These are phyloP conservation scores for Ditula angustiorana DNA, from an alignment of 2,888 invertebrate species.

Conservation along the genomic window DNA sequence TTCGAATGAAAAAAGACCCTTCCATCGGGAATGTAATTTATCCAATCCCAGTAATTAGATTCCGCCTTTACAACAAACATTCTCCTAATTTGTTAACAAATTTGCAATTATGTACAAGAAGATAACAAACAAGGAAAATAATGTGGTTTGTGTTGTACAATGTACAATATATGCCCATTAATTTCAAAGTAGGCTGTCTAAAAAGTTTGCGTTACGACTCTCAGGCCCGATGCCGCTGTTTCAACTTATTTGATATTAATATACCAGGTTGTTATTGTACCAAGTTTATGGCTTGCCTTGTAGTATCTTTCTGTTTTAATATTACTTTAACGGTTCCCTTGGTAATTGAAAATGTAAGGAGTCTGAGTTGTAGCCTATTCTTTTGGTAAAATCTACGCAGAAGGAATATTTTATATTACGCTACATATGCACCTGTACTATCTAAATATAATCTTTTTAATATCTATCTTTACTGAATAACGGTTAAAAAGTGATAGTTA, in stretches of 20 bases:
- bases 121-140: background rate
- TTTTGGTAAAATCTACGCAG: too few species aligned
- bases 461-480: too few species aligned
- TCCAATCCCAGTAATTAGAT: background rate
- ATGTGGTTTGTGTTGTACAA: background rate
- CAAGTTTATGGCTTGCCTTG: background rate
- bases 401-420: too few species aligned
- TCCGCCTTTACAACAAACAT: background rate
- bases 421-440: too few species aligned
- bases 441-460: too few species aligned
- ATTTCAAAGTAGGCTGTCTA: background rate
- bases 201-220: slow-evolving; percentile 1
- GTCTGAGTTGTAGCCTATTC: background rate
- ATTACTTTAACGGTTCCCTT: background rate
- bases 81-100: background rate
- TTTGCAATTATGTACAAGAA: background rate
- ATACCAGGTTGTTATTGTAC: background rate
- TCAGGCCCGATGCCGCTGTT: background rate
- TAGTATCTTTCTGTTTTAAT: background rate
- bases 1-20: background rate
- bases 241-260: background rate
- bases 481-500: too few species aligned
- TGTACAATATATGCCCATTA: background rate
- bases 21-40: background rate
- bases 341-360: background rate